Evolutionary conservation across 2,888 invertebrate species (phyloP).

Genomic region (Monochamus alternatus): DNA sequence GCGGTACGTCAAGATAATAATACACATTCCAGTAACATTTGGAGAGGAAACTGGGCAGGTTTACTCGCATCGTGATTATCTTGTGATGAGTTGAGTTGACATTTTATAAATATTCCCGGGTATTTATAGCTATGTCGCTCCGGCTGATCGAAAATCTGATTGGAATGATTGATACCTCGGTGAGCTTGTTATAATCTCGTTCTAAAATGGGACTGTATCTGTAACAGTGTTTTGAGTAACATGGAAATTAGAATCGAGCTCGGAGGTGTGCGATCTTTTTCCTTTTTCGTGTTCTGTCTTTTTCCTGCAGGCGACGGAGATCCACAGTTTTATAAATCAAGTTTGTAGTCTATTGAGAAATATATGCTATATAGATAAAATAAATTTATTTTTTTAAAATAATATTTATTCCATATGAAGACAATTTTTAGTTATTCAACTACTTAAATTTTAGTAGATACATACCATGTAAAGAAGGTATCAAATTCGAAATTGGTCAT

Average conservation of each 20-base stretch:
- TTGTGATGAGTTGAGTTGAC: constrained; percentile 52
- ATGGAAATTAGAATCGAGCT: constrained; percentile 23
- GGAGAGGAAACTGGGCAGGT: constrained; percentile 51
- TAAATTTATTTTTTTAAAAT: too few species aligned
- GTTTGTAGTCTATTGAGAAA: too few species aligned
- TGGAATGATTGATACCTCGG: constrained; percentile 43
- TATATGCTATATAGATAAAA: too few species aligned
- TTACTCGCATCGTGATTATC: constrained; percentile 48
- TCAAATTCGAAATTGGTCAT: too few species aligned
- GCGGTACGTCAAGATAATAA: constrained; percentile 45
- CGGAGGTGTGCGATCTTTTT: not conserved
- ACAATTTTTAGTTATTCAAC: too few species aligned
- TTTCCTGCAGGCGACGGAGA: not conserved
- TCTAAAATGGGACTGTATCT: constrained; percentile 27
- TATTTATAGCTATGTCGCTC: constrained; percentile 46
- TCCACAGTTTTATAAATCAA: not conserved
- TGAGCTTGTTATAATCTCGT: constrained; percentile 33
- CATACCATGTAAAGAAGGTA: too few species aligned
- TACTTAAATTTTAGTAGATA: too few species aligned
- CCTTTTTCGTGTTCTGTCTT: not conserved
- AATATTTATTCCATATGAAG: too few species aligned
- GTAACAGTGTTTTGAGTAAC: constrained; percentile 27
- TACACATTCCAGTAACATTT: constrained; percentile 46
- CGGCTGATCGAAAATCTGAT: constrained; percentile 40
- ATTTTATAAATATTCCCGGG: constrained; percentile 53